These are phyloP conservation scores for Rafetus swinhoei DNA, from an alignment of 2,113 vertebrate species.

Conservation along the genomic window DNA sequence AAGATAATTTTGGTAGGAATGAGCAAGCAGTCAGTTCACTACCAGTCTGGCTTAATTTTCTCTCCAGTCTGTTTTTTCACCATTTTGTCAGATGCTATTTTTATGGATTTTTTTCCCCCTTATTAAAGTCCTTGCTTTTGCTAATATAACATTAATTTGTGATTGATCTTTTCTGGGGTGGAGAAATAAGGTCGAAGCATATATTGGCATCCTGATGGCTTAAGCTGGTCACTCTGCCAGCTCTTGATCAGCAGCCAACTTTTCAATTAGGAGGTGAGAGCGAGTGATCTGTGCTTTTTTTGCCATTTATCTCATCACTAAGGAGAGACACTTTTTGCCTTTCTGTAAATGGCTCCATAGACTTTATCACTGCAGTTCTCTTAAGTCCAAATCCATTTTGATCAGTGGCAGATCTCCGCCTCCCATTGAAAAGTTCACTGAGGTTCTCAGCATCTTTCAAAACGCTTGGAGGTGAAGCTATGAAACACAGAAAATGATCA, in stretches of 20 bases:
- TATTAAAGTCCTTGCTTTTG: constrained; percentile 41
- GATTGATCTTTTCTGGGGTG: constrained; percentile 57
- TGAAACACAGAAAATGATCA: constrained; percentile 5
- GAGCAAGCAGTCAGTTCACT: background rate
- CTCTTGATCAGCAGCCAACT: constrained; percentile 74
- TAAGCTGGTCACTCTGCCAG: constrained; percentile 55
- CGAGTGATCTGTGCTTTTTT: constrained; percentile 56
- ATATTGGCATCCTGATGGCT: constrained; percentile 53
- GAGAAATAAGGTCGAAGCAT: constrained; percentile 63
- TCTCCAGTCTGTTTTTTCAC: constrained; percentile 35
- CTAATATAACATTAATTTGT: constrained; percentile 65
- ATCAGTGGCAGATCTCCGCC: background rate
- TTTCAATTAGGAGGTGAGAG: constrained; percentile 79
- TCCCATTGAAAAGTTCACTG: background rate
- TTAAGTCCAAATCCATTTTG: constrained; percentile 43
- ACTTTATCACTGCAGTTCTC: background rate
- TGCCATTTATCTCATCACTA: constrained; percentile 61
- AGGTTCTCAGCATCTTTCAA: background rate
- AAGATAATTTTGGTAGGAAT: background rate
- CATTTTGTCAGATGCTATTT: constrained; percentile 29
- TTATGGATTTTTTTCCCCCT: constrained; percentile 22
- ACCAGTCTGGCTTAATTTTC: constrained; percentile 32
- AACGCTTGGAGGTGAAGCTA: constrained; percentile 17
- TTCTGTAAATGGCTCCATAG: constrained; percentile 22
- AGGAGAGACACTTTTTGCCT: background rate